Base-by-base conservation (phyloP, 2,888 invertebrate species). In the Unio delphinus region DNA sequence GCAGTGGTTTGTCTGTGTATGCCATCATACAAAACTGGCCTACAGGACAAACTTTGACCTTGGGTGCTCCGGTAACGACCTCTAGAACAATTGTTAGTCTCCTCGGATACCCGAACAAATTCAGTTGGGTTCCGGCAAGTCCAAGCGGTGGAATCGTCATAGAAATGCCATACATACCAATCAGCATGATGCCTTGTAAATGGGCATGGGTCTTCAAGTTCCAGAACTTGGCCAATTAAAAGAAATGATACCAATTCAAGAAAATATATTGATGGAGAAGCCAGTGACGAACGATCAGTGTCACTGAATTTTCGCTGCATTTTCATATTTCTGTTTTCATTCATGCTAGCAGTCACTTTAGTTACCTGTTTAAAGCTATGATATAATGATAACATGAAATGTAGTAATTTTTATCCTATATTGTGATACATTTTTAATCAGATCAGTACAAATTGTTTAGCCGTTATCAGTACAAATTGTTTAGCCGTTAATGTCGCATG, bases 21-120 rank as follows among this genome's bases (percentile, higher is more conserved):
- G 95, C 94, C 0, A 93, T 93, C 63, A 89, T 93, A 26, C 90
- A 95, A 56, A 45, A 45, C 45, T 96, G 95, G 94, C 95, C 95
- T 0, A 85, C 89, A 30, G 89, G 92, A 60, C 92, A 92, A 72
- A 85, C 90, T 26, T 88, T 95, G 17, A 78, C 89, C 30, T 89
- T 94, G 15, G 91, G 91, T 74, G 89, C 92, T 0, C 86, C 91
- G 3, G 85, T 87, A 7, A 71, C 85, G 2, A 79, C 90, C 23
- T 72, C 83, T 1, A 77, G 84, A 4, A 89, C 90, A 1, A 84
- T 82, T 56, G 90, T 93, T 56, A 82, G 80, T 11, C 79, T 94
- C 76, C 87, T 94, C 30, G 94, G 93, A n/a, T 91, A 86, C 67
- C 67, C 76, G 17, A 76, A 76, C 8, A 69, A 68, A 58, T 75